Base-by-base conservation (phyloP, 2,797 vertebrate genomes). In the Megaceryle alcyon region DNA sequence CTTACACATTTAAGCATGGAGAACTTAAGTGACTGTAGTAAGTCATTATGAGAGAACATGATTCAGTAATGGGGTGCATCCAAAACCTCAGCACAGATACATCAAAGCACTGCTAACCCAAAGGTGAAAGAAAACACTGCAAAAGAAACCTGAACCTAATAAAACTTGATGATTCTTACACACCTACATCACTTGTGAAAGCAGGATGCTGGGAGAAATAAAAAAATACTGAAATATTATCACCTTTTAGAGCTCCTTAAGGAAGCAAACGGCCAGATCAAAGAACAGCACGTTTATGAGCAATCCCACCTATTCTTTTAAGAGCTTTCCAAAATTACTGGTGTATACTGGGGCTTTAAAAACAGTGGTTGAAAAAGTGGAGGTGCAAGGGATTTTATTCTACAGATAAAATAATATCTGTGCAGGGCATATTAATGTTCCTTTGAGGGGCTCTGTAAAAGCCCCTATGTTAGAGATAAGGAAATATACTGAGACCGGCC, bases 401-500 rank as follows among this genome's bases (percentile, higher is more conserved):
- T 37, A 61, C 92, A 91, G 68, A 79, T 78, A 91, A 97, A 87
- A 64, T 83, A 89, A 92, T 91, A 90, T 87, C 84, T 51, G 46
- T 75, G 61, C 10, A 41, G 53, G 95, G 79, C 61, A 91, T 35
- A 78, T 91, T 82, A 90, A 61, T 23, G 51, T 89, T 94, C 72
- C 92, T 95, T 94, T 69, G 87, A 93, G 89, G 86, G 79, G 72
- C 82, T 95, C 94, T 91, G 20, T 57, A 82, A 96, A 94, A 95
- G 73, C 46, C 82, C 57, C 72, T 41, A 83, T 0, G 3, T 75
- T 59, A 80, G 41, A 94, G 92, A 88, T 82, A 96, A 94, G 86
- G 51, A 94, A 82, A 83, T 43, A 31, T 9, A 86, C 37, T 86
- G 69, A 88, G 91, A 95, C 44, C 75, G 78, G 75, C 75, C 84